phyloP scores from a whole-genome alignment of 2,113 vertebrate species.

The Coregonus clupeaformis region DNA sequence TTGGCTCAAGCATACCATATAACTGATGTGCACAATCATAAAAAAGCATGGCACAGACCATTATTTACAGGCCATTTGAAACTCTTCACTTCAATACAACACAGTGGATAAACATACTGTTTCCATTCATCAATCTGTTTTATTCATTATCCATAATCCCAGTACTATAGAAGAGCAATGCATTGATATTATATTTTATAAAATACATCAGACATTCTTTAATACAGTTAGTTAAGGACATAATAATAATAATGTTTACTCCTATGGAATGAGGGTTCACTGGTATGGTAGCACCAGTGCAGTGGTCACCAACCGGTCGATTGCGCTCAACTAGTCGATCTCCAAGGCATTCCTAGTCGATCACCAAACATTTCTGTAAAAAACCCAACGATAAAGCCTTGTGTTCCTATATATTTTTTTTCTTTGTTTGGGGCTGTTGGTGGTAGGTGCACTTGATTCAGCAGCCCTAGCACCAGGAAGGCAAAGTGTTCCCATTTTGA shows the following conservation, averaged over 20 bases:
- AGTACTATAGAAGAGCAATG: conserved; percentile 8
- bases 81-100: neutral
- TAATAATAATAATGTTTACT: neutral
- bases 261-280: conserved; percentile 13
- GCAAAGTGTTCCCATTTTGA: too few species aligned
- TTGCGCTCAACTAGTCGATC: too few species aligned
- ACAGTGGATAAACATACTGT: neutral
- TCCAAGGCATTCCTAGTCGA: too few species aligned
- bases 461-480: too few species aligned
- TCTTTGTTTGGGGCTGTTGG: too few species aligned
- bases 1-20: conserved; percentile 10
- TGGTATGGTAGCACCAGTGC: neutral
- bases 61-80: neutral
- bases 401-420: too few species aligned
- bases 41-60: neutral
- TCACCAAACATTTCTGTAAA: too few species aligned
- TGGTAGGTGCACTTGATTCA: too few species aligned
- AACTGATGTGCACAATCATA: conserved; percentile 8
- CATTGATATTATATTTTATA: neutral
- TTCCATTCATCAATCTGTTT: neutral
- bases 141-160: neutral
- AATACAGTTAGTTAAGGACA: neutral
- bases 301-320: too few species aligned
- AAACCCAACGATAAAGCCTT: too few species aligned
- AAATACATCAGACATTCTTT: conserved; percentile 14